These are phyloP conservation scores for Scaptomyza parva DNA, from an alignment of 2,888 invertebrate genomes.

Conservation along the genomic window DNA sequence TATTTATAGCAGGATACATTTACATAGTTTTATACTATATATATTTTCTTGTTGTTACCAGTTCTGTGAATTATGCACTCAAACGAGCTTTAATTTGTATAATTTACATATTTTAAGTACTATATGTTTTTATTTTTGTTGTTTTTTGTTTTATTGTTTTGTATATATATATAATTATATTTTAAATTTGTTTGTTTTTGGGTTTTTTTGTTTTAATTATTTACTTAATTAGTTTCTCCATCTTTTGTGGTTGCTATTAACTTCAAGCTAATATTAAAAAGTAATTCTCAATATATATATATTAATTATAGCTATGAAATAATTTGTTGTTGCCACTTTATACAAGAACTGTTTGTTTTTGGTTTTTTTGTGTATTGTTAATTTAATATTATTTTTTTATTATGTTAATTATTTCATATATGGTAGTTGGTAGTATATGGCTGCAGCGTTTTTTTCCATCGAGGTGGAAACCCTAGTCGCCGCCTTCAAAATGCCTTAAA, in stretches of 20 bases:
- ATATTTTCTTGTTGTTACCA: constrained; percentile 63
- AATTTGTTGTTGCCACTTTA: constrained; percentile 65
- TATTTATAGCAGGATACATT: constrained; percentile 70
- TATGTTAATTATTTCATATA: constrained; percentile 13
- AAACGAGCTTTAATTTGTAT: constrained; percentile 47
- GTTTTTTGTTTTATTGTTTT: constrained; percentile 46
- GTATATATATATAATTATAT: constrained; percentile 38
- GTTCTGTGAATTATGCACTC: constrained; percentile 69
- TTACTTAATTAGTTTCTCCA: constrained; percentile 45
- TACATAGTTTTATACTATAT: constrained; percentile 47
- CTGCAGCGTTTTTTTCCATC: constrained; percentile 22
- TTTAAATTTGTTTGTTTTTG: constrained; percentile 27
- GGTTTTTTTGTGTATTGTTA: constrained; percentile 47
- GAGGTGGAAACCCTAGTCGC: constrained; percentile 26
- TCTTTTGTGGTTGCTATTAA: constrained; percentile 42
- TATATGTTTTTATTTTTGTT: constrained; percentile 42
- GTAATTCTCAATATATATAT: constrained; percentile 64
- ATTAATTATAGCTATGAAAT: constrained; percentile 74
- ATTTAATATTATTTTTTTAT: constrained; percentile 22
- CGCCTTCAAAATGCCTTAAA: constrained; percentile 26
- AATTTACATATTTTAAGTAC: constrained; percentile 53
- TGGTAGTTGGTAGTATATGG: constrained; percentile 23
- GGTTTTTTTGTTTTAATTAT: constrained; percentile 18
- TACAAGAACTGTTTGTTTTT: constrained; percentile 65
- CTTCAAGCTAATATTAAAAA: constrained; percentile 78